These are phyloP conservation scores for Halocynthia roretzi DNA, from an alignment of 23 tunicate species.

Conservation along the genomic window DNA sequence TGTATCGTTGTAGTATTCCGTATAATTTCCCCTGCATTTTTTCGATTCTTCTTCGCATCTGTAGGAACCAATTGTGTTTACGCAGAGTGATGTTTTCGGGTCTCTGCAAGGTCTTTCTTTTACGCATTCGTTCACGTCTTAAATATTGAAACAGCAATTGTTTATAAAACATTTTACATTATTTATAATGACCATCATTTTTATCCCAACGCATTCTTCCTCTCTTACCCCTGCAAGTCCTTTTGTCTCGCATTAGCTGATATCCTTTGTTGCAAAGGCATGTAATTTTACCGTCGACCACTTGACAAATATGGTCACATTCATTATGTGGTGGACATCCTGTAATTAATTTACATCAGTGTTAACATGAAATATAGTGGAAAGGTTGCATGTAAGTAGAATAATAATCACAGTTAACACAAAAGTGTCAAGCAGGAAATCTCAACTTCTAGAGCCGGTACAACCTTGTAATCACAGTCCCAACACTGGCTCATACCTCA, in stretches of 20 bases:
- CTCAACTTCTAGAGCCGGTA: no score
- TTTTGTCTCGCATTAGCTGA: conserved; percentile 6
- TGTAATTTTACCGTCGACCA: no score
- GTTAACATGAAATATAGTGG: no score
- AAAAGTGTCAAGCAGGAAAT: no score
- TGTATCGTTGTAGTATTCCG: background rate
- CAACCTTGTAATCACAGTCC: no score
- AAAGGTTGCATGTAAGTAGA: no score
- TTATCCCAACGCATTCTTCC: background rate
- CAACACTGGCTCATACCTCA: no score
- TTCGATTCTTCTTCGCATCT: conserved; percentile 1
- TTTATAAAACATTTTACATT: background rate
- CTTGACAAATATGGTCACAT: conserved; percentile 6
- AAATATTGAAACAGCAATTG: background rate
- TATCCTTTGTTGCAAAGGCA: conserved; percentile 11
- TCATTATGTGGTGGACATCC: background rate
- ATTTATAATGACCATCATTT: background rate
- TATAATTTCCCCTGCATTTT: background rate
- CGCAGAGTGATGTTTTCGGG: background rate
- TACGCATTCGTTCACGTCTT: conserved; percentile 16
- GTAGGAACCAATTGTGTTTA: conserved; percentile 20
- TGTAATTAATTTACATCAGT: no score
- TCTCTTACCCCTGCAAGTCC: conserved; percentile 9
- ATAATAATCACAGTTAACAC: no score
- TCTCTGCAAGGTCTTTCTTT: conserved; percentile 2